Evolutionary conservation across 2,888 invertebrate species (phyloP), one percentile per base, ranked within the genome.

Genomic region (Agrotis clavis): DNA sequence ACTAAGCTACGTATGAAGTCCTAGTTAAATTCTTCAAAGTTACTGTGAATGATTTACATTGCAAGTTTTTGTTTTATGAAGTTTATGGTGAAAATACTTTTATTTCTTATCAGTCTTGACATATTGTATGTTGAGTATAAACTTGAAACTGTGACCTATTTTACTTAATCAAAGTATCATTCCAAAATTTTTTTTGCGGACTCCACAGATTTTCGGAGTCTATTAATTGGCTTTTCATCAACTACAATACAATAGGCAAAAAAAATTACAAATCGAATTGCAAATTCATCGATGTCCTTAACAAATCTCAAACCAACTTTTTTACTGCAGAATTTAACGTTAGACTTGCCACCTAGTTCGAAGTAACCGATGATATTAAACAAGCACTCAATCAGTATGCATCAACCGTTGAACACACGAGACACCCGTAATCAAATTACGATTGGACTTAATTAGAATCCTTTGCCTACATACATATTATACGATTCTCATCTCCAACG

Each of bases 341-440:
- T 47, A 4, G 54, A 51, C 13, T 16, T 51, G 18, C 48, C 16
- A 4, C 53, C 21, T 47, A 21, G 53, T 54, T 56, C 48, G 47
- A 80, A 67, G 19, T 51, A 63, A 50, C 50, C 18, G 50, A 67
- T 74, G 35, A 63, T 64, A 74, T 63, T 48, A 51, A 50, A 75
- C 81, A 51, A 77, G 30, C n/a, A 7, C 62, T 14, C 54, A 70
- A 81, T 81, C 57, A 77, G 50, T 63, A 78, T 66, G 65, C 65
- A 41, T 41, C 41, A 41, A 41, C 41, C 1, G 14, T 68, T 56
- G 41, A n/a, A 61, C 47, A 48, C 64, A 65, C 35, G 62, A 47
- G 54, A 66, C 65, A 63, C 50, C 41, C 76, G 21, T 80, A 61
- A 80, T 60, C 59, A 77, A 78, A 81, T 71, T 71, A 66, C 77